A percentile compares a stretch with the other conserved stretches of the same genome.
These are phyloP conservation scores for Symphodus melops DNA, from an alignment of 2,113 vertebrate genomes.

Conservation along the genomic window DNA sequence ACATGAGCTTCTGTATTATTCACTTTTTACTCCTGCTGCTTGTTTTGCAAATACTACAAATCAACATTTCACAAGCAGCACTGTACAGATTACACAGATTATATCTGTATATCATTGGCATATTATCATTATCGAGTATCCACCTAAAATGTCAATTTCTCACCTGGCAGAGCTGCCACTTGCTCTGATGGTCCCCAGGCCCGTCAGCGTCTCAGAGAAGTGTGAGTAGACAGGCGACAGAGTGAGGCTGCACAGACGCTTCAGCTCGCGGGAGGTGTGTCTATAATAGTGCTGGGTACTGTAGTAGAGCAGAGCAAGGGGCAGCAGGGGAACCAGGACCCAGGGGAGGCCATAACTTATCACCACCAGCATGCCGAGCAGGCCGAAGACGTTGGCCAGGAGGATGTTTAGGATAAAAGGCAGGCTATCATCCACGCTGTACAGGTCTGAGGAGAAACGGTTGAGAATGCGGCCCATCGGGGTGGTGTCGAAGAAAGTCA, in stretches of 20 bases:
- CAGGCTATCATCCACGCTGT: constrained; percentile 90
- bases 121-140: background rate
- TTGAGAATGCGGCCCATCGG: constrained; percentile 92
- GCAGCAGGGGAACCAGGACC: constrained; percentile 87
- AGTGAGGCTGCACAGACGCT: constrained; percentile 91
- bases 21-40: no score
- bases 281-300: constrained; percentile 89
- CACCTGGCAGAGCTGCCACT: constrained; percentile 86
- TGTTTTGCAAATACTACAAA: no score
- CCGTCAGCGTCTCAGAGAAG: constrained; percentile 93
- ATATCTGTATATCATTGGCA: no score
- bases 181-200: constrained; percentile 90
- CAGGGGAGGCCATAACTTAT: constrained; percentile 92
- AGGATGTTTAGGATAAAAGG: constrained; percentile 96
- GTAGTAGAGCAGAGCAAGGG: constrained; percentile 87
- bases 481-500: constrained; percentile 93
- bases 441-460: constrained; percentile 96
- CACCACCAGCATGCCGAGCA: constrained; percentile 90
- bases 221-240: constrained; percentile 96
- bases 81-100: no score
- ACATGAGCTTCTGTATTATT: no score
- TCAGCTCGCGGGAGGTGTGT: constrained; percentile 91
- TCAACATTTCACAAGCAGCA: no score
- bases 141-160: background rate
- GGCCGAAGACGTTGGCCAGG: constrained; percentile 85